Conservation (phyloP, 2,888 invertebrate species). For the Heliconius ismenius region DNA sequence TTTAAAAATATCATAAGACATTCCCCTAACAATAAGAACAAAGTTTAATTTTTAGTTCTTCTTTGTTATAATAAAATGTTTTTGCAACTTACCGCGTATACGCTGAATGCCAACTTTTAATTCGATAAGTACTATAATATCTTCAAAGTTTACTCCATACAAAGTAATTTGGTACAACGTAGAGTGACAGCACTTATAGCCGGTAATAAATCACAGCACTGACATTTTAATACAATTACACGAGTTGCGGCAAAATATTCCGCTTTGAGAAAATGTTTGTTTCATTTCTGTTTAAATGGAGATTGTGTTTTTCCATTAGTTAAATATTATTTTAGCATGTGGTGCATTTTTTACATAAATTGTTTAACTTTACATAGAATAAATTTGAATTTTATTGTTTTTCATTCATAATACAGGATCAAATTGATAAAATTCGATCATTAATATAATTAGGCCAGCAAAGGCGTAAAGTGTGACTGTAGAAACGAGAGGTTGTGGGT, state of each 20-base stretch:
- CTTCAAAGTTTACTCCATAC: conserved; percentile 11
- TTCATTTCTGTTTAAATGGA: conserved; percentile 14
- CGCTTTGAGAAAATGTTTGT: conserved; percentile 18
- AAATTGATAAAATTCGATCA: too few species aligned
- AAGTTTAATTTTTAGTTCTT: too few species aligned
- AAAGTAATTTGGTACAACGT: conserved; percentile 14
- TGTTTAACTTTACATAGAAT: too few species aligned
- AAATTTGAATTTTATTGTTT: too few species aligned
- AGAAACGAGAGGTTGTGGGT: too few species aligned
- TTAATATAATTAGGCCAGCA: too few species aligned
- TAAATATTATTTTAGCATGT: background rate
- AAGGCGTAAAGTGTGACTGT: too few species aligned
- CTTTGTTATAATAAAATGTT: background rate
- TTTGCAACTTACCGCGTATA: background rate
- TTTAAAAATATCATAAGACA: too few species aligned
- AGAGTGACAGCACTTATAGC: conserved; percentile 21
- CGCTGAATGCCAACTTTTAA: background rate
- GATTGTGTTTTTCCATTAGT: background rate
- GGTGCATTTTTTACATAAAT: background rate
- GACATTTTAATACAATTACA: conserved; percentile 33
- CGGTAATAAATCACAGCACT: conserved; percentile 25
- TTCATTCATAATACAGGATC: too few species aligned
- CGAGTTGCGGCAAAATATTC: conserved; percentile 26
- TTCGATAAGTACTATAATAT: conserved; percentile 13
- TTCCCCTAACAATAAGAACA: too few species aligned